These are phyloP conservation scores for Palythoa caribaeorum DNA, from an alignment of 92 coral and sea anemone genomes.

Conservation along the genomic window DNA sequence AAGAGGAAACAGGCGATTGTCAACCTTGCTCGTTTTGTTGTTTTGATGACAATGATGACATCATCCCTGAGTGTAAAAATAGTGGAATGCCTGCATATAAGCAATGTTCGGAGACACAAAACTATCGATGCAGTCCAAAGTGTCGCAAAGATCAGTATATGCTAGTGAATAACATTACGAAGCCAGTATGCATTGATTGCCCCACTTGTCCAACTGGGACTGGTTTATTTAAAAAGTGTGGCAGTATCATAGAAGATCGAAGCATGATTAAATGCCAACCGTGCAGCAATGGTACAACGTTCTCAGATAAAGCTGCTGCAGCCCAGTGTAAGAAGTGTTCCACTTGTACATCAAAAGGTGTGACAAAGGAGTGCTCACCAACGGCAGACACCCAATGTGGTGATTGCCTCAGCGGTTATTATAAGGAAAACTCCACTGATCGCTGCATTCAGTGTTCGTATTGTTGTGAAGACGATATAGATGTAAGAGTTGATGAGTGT, in stretches of 20 bases:
- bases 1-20: slow-evolving; percentile 3
- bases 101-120: not conserved
- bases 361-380: not conserved
- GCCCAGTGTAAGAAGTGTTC: slow-evolving; percentile 17
- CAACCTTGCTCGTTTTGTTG: slow-evolving; percentile 33
- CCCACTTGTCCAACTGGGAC: slow-evolving; percentile 14
- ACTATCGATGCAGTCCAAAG: slow-evolving; percentile 9
- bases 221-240: slow-evolving; percentile 13
- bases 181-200: slow-evolving; percentile 24
- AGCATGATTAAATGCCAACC: not conserved
- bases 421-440: slow-evolving; percentile 17
- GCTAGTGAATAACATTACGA: not conserved
- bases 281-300: slow-evolving; percentile 19
- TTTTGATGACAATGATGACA: not conserved
- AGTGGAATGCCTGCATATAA: slow-evolving; percentile 23
- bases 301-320: not conserved
- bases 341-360: not conserved
- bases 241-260: not conserved
- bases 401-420: not conserved
- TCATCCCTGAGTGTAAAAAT: not conserved
- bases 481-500: slow-evolving; percentile 5
- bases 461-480: slow-evolving; percentile 13
- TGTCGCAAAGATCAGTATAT: slow-evolving; percentile 2
- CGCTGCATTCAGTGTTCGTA: slow-evolving; percentile 7
- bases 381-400: slow-evolving; percentile 6